Conservation (phyloP, 2,113 vertebrate genomes). For the Typhlomys cinereus region DNA sequence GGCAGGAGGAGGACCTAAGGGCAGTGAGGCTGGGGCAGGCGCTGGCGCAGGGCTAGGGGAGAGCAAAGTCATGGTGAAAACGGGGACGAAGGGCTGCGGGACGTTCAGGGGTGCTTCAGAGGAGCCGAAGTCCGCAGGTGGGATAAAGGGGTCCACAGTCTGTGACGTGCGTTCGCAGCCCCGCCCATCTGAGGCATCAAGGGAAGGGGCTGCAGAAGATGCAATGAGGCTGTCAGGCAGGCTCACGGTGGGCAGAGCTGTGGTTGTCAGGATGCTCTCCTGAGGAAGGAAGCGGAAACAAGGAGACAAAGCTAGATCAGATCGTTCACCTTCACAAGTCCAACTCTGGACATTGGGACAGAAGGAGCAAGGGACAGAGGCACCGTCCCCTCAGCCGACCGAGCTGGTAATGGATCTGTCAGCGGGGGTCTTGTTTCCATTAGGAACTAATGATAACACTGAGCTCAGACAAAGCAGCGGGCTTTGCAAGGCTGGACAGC, state of each 20-base stretch:
- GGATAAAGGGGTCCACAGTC: constrained; percentile 78
- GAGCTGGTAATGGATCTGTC: background rate
- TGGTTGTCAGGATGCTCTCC: constrained; percentile 85
- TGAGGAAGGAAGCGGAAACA: constrained; percentile 71
- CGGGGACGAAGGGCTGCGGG: constrained; percentile 81
- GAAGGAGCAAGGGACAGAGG: background rate
- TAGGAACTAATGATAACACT: background rate
- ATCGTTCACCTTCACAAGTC: background rate
- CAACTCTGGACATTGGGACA: fast-evolving
- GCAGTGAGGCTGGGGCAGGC: constrained; percentile 70
- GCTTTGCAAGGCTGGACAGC: background rate
- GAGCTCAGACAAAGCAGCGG: background rate
- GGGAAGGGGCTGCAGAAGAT: constrained; percentile 79
- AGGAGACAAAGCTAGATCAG: background rate
- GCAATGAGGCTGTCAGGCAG: constrained; percentile 84
- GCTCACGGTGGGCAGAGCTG: constrained; percentile 77
- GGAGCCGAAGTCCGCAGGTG: constrained; percentile 78
- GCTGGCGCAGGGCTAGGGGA: constrained; percentile 74
- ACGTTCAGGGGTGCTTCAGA: constrained; percentile 67
- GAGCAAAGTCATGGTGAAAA: constrained; percentile 80
- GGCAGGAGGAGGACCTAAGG: constrained; percentile 76
- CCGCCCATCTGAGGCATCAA: constrained; percentile 69
- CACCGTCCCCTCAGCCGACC: fast-evolving
- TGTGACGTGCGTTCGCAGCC: constrained; percentile 26
- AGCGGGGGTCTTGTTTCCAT: background rate